Evolutionary conservation across 92 coral and sea anemone genomes (phyloP).

Genomic region (Parazoanthus swiftii): DNA sequence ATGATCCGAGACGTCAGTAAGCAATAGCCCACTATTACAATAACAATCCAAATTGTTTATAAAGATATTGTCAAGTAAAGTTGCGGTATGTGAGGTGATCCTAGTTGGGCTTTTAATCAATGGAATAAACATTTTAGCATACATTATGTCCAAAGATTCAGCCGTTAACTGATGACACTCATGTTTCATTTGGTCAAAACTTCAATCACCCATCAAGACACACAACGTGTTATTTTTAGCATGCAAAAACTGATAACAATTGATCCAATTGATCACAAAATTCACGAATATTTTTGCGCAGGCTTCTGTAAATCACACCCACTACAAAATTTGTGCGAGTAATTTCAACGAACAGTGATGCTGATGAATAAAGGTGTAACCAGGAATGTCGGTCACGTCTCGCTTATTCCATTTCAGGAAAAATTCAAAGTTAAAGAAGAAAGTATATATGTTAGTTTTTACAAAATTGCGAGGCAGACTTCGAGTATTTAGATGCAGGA

Average conservation of each 20-base stretch:
- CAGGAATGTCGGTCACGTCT: slow-evolving; percentile 39
- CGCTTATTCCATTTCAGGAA: slow-evolving; percentile 35
- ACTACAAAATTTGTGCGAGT: slow-evolving; percentile 9
- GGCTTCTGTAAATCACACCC: slow-evolving; percentile 43
- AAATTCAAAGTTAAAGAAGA: slow-evolving; percentile 2
- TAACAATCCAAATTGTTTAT: neutral
- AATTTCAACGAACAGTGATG: neutral
- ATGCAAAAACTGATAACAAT: slow-evolving; percentile 19
- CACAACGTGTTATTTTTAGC: slow-evolving; percentile 24
- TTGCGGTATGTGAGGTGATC: slow-evolving; percentile 9
- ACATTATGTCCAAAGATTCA: slow-evolving; percentile 14
- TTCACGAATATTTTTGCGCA: slow-evolving; percentile 23
- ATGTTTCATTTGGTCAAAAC: neutral
- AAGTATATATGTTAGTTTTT: slow-evolving; percentile 6
- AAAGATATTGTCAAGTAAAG: neutral
- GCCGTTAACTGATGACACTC: neutral
- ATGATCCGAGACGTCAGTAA: neutral
- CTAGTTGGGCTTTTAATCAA: slow-evolving; percentile 16
- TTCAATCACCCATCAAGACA: slow-evolving; percentile 2
- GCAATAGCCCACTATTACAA: neutral
- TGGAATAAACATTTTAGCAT: slow-evolving; percentile 14
- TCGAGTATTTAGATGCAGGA: slow-evolving; percentile 18
- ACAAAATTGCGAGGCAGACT: slow-evolving; percentile 34
- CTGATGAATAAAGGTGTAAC: slow-evolving; percentile 28
- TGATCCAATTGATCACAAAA: slow-evolving; percentile 14